phyloP scores from a whole-genome alignment of 2,888 invertebrate species.

The Hydropsyche betteni region DNA sequence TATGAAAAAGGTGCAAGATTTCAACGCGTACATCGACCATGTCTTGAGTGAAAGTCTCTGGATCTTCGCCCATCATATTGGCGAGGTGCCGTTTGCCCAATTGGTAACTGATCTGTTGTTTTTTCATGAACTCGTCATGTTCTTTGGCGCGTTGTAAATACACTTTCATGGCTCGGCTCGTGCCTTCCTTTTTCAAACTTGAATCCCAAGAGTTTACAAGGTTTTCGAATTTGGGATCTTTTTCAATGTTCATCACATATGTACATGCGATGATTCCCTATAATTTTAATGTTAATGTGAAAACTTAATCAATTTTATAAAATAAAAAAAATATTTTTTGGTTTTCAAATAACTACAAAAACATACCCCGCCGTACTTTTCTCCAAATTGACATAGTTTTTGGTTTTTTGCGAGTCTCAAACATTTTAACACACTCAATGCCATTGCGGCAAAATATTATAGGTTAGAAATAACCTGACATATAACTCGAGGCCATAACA shows the following conservation, averaged over 20 bases:
- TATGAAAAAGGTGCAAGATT: background rate
- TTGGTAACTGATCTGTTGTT: constrained; percentile 81
- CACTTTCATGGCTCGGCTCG: constrained; percentile 89
- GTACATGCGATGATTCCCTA: background rate
- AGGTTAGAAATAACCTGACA: constrained; percentile 1
- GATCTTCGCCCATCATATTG: constrained; percentile 98
- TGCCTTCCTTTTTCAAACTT: constrained; percentile 66
- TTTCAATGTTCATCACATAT: background rate
- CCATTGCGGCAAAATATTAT: background rate
- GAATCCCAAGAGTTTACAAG: constrained; percentile 58
- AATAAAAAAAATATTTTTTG: background rate
- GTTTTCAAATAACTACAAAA: background rate
- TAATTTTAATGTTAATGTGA: background rate
- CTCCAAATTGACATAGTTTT: background rate
- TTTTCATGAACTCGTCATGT: constrained; percentile 85
- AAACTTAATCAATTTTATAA: background rate
- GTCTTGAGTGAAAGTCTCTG: constrained; percentile 85
- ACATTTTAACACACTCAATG: constrained; percentile 4
- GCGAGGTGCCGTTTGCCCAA: constrained; percentile 96
- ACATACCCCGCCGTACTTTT: background rate
- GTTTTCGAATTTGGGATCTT: constrained; percentile 40
- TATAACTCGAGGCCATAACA: no score
- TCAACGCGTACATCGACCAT: constrained; percentile 78
- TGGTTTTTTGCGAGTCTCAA: background rate
- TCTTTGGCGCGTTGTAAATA: constrained; percentile 84